Evolutionary conservation across 2,797 vertebrate genomes (phyloP).

Genomic region (Heliangelus exortis): DNA sequence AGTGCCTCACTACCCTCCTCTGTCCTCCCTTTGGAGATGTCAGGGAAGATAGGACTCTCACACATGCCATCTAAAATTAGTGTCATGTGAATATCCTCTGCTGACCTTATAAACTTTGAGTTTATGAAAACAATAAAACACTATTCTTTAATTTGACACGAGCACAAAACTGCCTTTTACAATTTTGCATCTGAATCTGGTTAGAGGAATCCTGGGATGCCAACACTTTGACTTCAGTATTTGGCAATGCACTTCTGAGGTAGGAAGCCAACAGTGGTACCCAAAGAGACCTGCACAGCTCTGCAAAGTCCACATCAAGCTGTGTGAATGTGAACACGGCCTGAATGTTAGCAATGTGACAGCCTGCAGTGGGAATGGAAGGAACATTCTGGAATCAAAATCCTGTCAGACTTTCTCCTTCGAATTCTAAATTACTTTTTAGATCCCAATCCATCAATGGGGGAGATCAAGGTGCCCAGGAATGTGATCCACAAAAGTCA

Average conservation of each 20-base stretch:
- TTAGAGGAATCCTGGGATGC: constrained; percentile 30
- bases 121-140: constrained; percentile 53
- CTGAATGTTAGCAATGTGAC: not conserved
- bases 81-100: constrained; percentile 43
- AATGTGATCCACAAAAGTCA: not conserved
- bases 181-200: constrained; percentile 28
- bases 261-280: not conserved
- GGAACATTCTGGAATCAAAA: not conserved
- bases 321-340: not conserved
- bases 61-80: constrained; percentile 17
- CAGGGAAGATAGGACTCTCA: constrained; percentile 18
- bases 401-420: not conserved
- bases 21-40: not conserved
- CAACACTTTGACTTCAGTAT: constrained; percentile 7
- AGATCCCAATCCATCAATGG: not conserved
- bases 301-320: not conserved
- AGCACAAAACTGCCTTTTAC: constrained; percentile 44
- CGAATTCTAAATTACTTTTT: not conserved
- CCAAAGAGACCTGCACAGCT: not conserved
- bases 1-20: not conserved
- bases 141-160: constrained; percentile 42
- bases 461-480: not conserved
- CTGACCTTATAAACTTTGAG: constrained; percentile 22
- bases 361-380: not conserved
- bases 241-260: not conserved